Evolutionary conservation across 2,888 invertebrate genomes (phyloP), one percentile per base, ranked within the genome.

Genomic region (Machimus atricapillus): DNA sequence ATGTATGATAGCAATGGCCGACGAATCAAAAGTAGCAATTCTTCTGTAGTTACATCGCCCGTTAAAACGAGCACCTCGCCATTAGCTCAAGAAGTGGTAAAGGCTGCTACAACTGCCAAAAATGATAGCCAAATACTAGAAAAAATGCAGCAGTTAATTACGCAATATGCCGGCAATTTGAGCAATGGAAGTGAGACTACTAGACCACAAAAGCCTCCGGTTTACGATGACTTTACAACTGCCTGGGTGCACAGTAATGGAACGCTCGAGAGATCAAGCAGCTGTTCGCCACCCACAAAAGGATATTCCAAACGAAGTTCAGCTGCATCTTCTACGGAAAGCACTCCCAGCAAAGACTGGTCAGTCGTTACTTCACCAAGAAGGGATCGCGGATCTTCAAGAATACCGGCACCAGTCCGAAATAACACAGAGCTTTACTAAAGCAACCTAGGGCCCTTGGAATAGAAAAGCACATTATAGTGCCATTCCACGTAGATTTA

Each of bases 231-330:
- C 89, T 94, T 86, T 34, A 95, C 96, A 8, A 94, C 95, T 37
- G 95, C 95, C 14, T 95, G 96, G 96, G 95, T 96, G 43, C 95
- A 95, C 92, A 95, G 95, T 89, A 95, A 95, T 91, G 95, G 95
- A 0, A 95, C 95, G 89, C 91, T 95, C 81, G 95, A 94, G 89
- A 92, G 94, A 85, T 94, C 94, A 19, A 94, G 94, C 73, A 94
- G 94, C 88, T 94, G 91, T 88, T 92, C 92, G 0, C 91, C 92
- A 27, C 91, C 92, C 23, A 91, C 91, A 2, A 92, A 92, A 89
- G 90, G 90, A 0, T 90, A 90, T 1, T 91, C 92, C 19, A 92
- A 92, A 88, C 91, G 92, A 34, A 92, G 91, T 87, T 92, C 93
- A 9, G 92, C 92, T 0, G 91, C 92, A 46, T 92, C 92, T 27